Percentiles rank a stretch among this genome's conserved stretches.
These are phyloP conservation scores for Callorhinus ursinus DNA, from an alignment of 2,113 vertebrate genomes.

Conservation along the genomic window DNA sequence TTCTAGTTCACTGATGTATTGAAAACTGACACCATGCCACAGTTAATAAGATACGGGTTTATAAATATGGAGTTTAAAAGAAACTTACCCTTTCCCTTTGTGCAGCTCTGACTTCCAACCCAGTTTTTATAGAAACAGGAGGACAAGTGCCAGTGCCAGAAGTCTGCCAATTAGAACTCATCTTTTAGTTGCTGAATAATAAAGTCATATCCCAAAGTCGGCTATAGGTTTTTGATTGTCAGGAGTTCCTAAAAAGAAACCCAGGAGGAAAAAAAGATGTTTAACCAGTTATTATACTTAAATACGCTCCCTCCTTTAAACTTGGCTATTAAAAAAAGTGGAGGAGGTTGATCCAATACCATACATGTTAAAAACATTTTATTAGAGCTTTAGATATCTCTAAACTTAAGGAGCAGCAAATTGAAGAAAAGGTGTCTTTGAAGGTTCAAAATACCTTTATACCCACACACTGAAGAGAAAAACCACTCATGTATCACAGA, in stretches of 20 bases:
- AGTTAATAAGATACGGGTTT: constrained; percentile 73
- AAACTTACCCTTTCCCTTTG: constrained; percentile 82
- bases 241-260: constrained; percentile 82
- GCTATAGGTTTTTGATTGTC: constrained; percentile 76
- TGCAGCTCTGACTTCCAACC: constrained; percentile 81
- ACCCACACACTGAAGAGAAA: neutral
- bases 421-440: neutral
- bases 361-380: neutral
- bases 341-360: neutral
- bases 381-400: neutral
- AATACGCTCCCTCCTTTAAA: constrained; percentile 60
- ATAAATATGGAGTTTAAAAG: constrained; percentile 80
- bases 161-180: constrained; percentile 79
- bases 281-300: constrained; percentile 73
- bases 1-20: neutral
- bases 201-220: constrained; percentile 76
- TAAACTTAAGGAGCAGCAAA: constrained; percentile 11
- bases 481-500: neutral
- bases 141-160: constrained; percentile 77
- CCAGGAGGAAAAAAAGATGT: constrained; percentile 78
- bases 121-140: constrained; percentile 81
- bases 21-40: constrained; percentile 73
- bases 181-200: constrained; percentile 79
- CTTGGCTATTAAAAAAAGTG: constrained; percentile 34
- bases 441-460: constrained; percentile 52